These are phyloP conservation scores for Muntiacus muntjak DNA, from an alignment of 2,113 vertebrate species.

Conservation along the genomic window DNA sequence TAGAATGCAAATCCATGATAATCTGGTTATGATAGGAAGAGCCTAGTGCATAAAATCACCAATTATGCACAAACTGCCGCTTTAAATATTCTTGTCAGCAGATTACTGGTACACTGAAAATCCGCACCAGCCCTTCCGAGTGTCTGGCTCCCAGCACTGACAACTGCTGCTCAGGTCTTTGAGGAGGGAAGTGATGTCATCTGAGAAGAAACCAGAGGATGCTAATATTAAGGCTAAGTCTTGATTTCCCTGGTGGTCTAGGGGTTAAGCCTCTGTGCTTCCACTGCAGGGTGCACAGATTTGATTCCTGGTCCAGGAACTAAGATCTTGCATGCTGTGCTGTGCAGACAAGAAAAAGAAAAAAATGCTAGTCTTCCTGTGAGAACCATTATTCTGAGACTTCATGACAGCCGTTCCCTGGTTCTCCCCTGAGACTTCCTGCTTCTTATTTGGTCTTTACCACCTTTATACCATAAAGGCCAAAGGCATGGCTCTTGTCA, in stretches of 20 bases:
- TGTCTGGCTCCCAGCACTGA: neutral
- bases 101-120: neutral
- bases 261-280: neutral
- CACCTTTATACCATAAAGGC: neutral
- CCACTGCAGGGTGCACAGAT: neutral
- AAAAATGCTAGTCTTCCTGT: neutral
- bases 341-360: neutral
- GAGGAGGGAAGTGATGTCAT: neutral
- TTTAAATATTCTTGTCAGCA: neutral
- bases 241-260: neutral
- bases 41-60: neutral
- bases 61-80: neutral
- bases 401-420: neutral
- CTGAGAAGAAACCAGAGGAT: neutral
- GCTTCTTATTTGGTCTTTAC: neutral
- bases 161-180: neutral
- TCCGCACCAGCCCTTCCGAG: neutral
- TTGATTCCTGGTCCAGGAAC: neutral
- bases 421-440: neutral
- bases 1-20: neutral
- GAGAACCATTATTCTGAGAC: fast-evolving
- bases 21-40: neutral
- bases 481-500: neutral
- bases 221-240: neutral
- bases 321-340: neutral